A percentile compares a stretch with the other conserved stretches of the same genome.
phyloP scores from a whole-genome alignment of 2,797 vertebrate species.

The Monodelphis domestica region DNA sequence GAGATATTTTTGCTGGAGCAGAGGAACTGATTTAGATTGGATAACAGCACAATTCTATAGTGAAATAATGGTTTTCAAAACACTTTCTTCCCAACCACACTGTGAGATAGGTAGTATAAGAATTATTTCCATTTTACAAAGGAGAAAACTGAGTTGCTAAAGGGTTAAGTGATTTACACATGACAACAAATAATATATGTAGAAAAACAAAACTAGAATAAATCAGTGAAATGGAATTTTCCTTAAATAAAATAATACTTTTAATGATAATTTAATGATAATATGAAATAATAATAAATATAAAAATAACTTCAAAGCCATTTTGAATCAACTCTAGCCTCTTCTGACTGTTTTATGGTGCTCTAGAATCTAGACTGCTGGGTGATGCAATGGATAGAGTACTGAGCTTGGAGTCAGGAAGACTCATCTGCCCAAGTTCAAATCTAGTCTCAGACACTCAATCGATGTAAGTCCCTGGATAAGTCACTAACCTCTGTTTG shows the following conservation, averaged over 20 bases:
- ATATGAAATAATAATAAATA: too few species aligned
- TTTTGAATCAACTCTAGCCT: not conserved
- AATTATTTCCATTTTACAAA: not conserved
- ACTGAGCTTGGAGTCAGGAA: too few species aligned
- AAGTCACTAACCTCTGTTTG: too few species aligned
- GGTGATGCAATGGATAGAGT: too few species aligned
- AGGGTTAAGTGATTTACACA: not conserved
- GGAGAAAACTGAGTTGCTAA: not conserved
- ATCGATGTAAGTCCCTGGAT: too few species aligned
- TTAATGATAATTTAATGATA: too few species aligned
- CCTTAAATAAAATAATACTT: too few species aligned
- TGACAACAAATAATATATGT: not conserved
- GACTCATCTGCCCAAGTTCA: too few species aligned
- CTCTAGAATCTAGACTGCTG: not conserved
- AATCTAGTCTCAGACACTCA: too few species aligned
- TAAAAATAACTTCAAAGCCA: not conserved
- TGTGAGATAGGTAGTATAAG: not conserved
- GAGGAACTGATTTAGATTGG: not conserved
- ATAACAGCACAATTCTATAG: not conserved
- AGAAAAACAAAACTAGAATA: not conserved
- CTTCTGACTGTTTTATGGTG: not conserved
- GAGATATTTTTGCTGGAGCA: not conserved
- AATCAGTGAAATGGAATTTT: not conserved
- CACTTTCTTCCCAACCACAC: not conserved
- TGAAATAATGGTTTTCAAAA: not conserved